Percentiles rank a stretch among this genome's conserved stretches.
Evolutionary conservation across 1,140 invertebrate genomes (phyloP).

Genomic region (Sitophilus oryzae): DNA sequence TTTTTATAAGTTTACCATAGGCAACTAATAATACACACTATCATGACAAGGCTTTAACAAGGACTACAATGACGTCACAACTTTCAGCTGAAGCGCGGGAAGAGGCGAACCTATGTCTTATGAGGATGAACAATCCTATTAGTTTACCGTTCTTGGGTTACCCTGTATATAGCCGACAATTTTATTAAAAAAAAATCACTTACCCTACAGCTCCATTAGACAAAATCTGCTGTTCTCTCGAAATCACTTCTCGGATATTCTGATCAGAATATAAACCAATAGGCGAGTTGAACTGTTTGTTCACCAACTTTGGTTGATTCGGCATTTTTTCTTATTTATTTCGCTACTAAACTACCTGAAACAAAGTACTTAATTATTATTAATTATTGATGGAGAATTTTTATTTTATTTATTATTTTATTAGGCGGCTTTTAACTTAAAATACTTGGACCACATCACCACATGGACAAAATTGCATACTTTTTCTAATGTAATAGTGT

Average conservation of each 20-base stretch:
- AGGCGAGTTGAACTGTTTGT: conserved; percentile 87
- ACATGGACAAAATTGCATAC: too few species aligned
- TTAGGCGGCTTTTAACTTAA: neutral
- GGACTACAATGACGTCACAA: too few species aligned
- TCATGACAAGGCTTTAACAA: too few species aligned
- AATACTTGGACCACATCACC: neutral
- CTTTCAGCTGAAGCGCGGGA: too few species aligned
- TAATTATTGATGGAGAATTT: conserved; percentile 1
- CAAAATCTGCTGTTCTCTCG: conserved; percentile 69
- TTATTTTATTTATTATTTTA: conserved; percentile 2
- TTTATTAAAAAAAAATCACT: conserved; percentile 41
- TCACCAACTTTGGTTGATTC: conserved; percentile 51
- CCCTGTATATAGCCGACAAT: too few species aligned
- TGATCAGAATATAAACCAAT: conserved; percentile 79
- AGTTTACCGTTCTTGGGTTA: too few species aligned
- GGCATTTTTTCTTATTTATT: conserved; percentile 33
- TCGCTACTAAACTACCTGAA: conserved; percentile 33
- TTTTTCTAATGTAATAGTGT: too few species aligned
- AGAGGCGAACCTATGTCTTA: too few species aligned
- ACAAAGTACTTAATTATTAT: conserved; percentile 12
- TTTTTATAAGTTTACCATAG: too few species aligned
- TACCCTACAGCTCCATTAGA: conserved; percentile 72
- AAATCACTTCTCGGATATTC: conserved; percentile 73
- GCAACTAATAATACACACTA: too few species aligned
- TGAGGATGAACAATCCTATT: too few species aligned